Evolutionary conservation across 1,140 invertebrate genomes (phyloP).

Genomic region (Leptinotarsa lineolata): DNA sequence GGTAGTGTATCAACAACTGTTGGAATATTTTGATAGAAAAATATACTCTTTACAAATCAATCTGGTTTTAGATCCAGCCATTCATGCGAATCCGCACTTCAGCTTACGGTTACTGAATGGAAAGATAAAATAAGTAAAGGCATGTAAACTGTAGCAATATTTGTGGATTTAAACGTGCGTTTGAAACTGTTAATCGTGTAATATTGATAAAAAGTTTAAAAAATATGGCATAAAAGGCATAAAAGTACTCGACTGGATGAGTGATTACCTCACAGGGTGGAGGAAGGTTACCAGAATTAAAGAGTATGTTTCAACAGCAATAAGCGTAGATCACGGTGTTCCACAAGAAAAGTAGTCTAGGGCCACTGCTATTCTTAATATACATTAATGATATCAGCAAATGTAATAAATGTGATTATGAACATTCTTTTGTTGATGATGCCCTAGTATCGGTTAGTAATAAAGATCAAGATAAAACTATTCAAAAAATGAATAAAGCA

Average conservation of each 20-base stretch:
- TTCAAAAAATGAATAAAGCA: no score
- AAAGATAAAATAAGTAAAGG: no score
- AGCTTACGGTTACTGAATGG: no score
- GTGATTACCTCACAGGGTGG: constrained; percentile 7
- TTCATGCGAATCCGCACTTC: no score
- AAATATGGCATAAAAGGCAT: constrained; percentile 9
- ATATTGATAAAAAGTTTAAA: neutral
- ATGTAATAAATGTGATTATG: constrained; percentile 14
- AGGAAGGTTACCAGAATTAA: constrained; percentile 9
- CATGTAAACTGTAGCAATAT: no score
- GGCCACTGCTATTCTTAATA: constrained; percentile 11
- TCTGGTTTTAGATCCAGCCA: no score
- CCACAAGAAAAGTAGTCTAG: constrained; percentile 15
- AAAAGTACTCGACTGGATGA: constrained; percentile 16
- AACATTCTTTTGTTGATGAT: no score
- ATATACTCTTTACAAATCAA: no score
- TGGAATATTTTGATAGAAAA: no score
- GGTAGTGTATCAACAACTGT: constrained; percentile 3
- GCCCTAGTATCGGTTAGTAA: no score
- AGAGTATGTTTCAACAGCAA: constrained; percentile 6
- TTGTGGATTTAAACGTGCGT: no score
- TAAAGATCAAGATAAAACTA: constrained; percentile 4
- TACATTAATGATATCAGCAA: constrained; percentile 20
- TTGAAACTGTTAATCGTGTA: no score
- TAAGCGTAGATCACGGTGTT: neutral